Evolutionary conservation across 2,888 invertebrate species (phyloP).

Genomic region (Oeneis ivallda): DNA sequence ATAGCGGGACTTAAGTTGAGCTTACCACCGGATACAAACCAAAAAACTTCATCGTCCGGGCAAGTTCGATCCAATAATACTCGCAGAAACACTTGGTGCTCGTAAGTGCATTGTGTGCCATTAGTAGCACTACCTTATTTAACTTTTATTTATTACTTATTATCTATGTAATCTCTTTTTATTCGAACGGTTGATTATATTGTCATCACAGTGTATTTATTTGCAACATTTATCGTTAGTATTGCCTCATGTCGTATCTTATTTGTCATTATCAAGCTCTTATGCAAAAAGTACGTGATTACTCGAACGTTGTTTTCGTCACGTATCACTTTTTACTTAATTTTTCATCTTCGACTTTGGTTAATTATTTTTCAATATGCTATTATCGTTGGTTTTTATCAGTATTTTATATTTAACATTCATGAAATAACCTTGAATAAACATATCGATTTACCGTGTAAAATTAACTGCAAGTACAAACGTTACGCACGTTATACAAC

Average conservation of each 20-base stretch:
- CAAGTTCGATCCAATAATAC: constrained; percentile 59
- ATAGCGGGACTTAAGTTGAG: constrained; percentile 71
- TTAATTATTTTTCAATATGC: constrained; percentile 8
- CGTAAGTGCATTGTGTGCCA: constrained; percentile 52
- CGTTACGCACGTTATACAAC: constrained; percentile 14
- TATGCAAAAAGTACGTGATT: constrained; percentile 49
- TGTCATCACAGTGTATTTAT: constrained; percentile 31
- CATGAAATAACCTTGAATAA: constrained; percentile 29
- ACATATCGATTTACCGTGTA: constrained; percentile 27
- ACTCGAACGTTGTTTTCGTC: constrained; percentile 42
- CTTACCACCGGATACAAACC: constrained; percentile 59
- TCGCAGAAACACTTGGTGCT: constrained; percentile 80
- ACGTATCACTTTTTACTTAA: constrained; percentile 13
- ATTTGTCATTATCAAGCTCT: constrained; percentile 50
- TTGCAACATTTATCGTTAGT: constrained; percentile 43
- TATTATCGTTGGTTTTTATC: constrained; percentile 1
- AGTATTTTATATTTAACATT: constrained; percentile 1
- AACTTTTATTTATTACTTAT: constrained; percentile 19
- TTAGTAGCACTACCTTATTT: constrained; percentile 22
- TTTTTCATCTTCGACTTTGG: not conserved
- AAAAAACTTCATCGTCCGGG: constrained; percentile 57
- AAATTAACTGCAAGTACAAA: constrained; percentile 23
- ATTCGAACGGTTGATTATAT: constrained; percentile 24
- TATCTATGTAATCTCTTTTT: constrained; percentile 28
- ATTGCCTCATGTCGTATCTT: constrained; percentile 53